Evolutionary conservation across 2,888 invertebrate genomes (phyloP).

Genomic region (Oscheius sp.): DNA sequence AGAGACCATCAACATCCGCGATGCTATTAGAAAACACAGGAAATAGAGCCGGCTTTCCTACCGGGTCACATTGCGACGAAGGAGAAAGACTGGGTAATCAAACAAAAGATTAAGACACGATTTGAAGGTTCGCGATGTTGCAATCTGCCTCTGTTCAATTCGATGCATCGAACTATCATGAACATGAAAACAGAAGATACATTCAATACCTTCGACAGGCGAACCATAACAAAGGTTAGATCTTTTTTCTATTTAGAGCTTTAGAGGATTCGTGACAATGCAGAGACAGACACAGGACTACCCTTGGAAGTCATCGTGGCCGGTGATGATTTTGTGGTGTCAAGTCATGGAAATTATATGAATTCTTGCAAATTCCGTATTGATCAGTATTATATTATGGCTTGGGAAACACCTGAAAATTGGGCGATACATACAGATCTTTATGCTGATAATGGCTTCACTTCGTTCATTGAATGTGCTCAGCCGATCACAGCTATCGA

Average conservation of each 20-base stretch:
- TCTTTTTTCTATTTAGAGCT: not conserved
- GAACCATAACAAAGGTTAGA: slow-evolving; percentile 34
- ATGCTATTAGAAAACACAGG: slow-evolving; percentile 33
- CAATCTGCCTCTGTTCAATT: slow-evolving; percentile 41
- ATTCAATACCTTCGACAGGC: slow-evolving; percentile 42
- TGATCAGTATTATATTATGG: slow-evolving; percentile 40
- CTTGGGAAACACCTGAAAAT: slow-evolving; percentile 27
- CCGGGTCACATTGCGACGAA: slow-evolving; percentile 43
- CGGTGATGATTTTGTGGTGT: slow-evolving; percentile 40
- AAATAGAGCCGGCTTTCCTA: slow-evolving; percentile 42
- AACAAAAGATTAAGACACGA: not conserved
- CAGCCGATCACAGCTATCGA: not conserved
- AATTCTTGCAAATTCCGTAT: slow-evolving; percentile 44
- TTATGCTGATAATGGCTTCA: slow-evolving; percentile 42
- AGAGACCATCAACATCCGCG: not conserved
- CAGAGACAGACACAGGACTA: slow-evolving; percentile 34
- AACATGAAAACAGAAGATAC: slow-evolving; percentile 26
- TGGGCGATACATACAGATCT: slow-evolving; percentile 20
- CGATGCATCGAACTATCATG: slow-evolving; percentile 40
- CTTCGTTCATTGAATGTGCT: not conserved
- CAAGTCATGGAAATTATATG: slow-evolving; percentile 34
- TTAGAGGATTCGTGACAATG: slow-evolving; percentile 36
- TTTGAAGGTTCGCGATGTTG: slow-evolving; percentile 45
- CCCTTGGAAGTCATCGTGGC: slow-evolving; percentile 33
- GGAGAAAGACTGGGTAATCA: slow-evolving; percentile 5